Percentiles rank a stretch among this genome's conserved stretches.
phyloP scores from a whole-genome alignment of 2,888 invertebrate genomes.

The Ectemnius lituratus region DNA sequence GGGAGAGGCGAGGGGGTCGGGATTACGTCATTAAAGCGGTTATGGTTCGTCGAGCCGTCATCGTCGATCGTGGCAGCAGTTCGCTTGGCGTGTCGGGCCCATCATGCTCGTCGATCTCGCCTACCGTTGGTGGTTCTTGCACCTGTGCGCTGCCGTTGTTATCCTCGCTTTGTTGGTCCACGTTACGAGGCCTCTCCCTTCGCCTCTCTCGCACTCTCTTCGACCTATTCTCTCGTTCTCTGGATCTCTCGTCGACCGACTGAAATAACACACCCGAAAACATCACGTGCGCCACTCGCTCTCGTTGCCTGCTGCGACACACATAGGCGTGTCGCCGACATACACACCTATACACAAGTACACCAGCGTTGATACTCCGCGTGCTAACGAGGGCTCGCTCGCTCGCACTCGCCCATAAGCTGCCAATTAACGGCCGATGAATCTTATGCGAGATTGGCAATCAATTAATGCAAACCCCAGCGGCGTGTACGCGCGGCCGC shows the following conservation, averaged over 20 bases:
- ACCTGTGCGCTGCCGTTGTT: constrained; percentile 56
- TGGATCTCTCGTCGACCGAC: constrained; percentile 17
- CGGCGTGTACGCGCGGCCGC: background rate
- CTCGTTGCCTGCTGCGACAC: constrained; percentile 23
- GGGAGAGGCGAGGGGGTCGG: constrained; percentile 25
- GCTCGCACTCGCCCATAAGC: constrained; percentile 65
- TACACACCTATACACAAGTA: constrained; percentile 2
- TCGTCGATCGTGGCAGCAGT: constrained; percentile 58
- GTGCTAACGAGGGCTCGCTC: constrained; percentile 71
- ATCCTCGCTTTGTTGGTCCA: constrained; percentile 54
- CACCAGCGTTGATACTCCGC: constrained; percentile 47
- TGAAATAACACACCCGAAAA: constrained; percentile 58
- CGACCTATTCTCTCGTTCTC: constrained; percentile 31
- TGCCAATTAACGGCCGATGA: constrained; percentile 75
- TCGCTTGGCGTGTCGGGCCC: constrained; percentile 47
- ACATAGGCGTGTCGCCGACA: constrained; percentile 15
- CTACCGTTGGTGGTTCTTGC: constrained; percentile 38
- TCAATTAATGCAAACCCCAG: constrained; percentile 74
- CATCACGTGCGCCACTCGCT: constrained; percentile 48
- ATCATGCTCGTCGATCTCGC: constrained; percentile 22
- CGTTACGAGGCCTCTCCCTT: too few species aligned
- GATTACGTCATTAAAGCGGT: constrained; percentile 66
- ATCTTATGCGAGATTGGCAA: constrained; percentile 68
- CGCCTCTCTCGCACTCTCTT: background rate
- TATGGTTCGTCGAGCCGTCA: constrained; percentile 64